Base-by-base conservation (phyloP, 2,888 invertebrate species). In the Agelastica alni region DNA sequence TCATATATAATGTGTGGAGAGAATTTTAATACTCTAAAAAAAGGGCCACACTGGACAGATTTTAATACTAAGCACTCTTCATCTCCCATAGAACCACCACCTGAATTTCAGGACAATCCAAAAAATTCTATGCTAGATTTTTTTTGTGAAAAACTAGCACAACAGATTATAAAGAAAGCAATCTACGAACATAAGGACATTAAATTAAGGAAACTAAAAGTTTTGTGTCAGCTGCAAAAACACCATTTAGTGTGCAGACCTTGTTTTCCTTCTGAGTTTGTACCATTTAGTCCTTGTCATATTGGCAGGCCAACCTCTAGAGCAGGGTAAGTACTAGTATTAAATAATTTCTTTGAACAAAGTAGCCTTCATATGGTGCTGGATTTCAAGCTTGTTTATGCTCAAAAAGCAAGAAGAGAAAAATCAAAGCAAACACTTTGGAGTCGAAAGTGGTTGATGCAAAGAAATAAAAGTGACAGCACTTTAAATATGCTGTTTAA, bases 21-120 rank as follows among this genome's bases (percentile, higher is more conserved):
- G 73, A 88, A 89, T 76, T 91, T 90, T 71, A 91, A 89, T 72
- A 91, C 90, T 2, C 79, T 91, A 59, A 91, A 90, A 71, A 91
- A 91, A 76, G 89, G 88, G 16, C 89, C 89, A 6, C 78, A 79
- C 47, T 81, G 81, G 79, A 75, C 73, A 14, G 80, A 80, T 56
- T 63, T 78, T 17, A 71, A 76, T 16, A 72, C 75, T 5, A 66
- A 82, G 83, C 85, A 85, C 44, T 81, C 82, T 64, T 70, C 82
- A 47, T 79, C 81, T 22, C 84, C 88, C 10, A 91, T 92, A 62
- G 90, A 91, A 70, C 93, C 93, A 57, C 93, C 93, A 10, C 87
- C 86, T 10, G 90, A 93, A 73, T 93, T 92, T 78, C 92, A 91
- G 79, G 90, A 84, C 65, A 80, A 79, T 63, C 81, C 82, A 7